A percentile compares a stretch with the other conserved stretches of the same genome.
phyloP scores from a whole-genome alignment of 2,797 vertebrate genomes.

The Mionectes olivaceus region DNA sequence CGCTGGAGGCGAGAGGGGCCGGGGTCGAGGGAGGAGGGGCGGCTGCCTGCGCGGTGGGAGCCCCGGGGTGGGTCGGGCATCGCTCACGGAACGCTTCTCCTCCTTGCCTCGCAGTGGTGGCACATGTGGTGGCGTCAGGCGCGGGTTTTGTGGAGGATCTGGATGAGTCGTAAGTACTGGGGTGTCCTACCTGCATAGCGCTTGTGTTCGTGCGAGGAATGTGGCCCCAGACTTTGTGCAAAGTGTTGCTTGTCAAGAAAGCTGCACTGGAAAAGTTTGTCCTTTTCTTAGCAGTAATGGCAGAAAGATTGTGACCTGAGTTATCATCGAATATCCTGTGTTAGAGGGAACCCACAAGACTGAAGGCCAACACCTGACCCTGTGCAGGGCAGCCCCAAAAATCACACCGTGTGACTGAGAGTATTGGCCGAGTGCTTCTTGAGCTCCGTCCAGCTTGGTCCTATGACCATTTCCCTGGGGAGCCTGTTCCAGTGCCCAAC shows the following conservation, averaged over 20 bases:
- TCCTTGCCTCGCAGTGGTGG: slow-evolving; percentile 44
- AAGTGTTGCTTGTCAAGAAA: background rate
- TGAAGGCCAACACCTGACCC: background rate
- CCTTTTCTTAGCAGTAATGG: background rate
- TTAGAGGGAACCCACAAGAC: background rate
- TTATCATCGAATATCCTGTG: too few species aligned
- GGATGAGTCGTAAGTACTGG: slow-evolving; percentile 82
- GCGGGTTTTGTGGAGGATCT: slow-evolving; percentile 79
- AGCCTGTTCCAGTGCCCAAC: background rate
- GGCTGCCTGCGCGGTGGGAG: background rate
- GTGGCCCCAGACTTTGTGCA: fast-evolving
- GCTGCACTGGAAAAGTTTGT: fast-evolving
- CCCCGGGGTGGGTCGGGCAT: fast-evolving
- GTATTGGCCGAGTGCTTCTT: background rate
- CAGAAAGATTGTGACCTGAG: background rate
- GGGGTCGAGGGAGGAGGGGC: background rate
- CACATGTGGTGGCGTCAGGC: slow-evolving; percentile 56
- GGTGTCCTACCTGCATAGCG: background rate
- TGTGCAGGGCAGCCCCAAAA: too few species aligned
- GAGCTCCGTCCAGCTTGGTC: background rate
- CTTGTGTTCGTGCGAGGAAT: fast-evolving
- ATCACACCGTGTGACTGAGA: background rate
- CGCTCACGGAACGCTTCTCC: background rate
- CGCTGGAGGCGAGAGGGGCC: too few species aligned
- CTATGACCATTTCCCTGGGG: background rate